Conservation (phyloP, 2,113 vertebrate species). For the Hystrix cristata region DNA sequence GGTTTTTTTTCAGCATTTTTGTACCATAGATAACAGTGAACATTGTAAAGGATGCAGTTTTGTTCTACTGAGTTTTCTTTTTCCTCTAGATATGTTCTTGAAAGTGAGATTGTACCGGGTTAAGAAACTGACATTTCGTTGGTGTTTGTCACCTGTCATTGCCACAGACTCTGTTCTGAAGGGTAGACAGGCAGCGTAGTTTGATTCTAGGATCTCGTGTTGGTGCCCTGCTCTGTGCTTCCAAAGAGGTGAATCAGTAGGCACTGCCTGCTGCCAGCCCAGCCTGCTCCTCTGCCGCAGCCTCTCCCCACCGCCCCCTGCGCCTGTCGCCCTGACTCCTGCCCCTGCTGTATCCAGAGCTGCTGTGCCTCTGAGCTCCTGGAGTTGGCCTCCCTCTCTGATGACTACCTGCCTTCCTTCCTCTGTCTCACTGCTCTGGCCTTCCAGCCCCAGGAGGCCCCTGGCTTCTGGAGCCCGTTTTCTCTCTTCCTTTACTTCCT, state of each 20-base stretch:
- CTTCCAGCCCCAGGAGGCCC: no score
- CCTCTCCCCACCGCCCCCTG: no score
- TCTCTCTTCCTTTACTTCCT: background rate
- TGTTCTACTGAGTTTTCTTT: background rate
- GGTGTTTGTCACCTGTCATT: background rate
- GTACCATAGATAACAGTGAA: background rate
- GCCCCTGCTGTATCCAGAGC: background rate
- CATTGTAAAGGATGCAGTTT: background rate
- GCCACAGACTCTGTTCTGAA: background rate
- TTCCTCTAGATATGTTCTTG: background rate
- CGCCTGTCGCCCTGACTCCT: rapidly evolving
- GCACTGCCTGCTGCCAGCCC: no score
- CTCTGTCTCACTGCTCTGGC: background rate
- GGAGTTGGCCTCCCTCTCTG: background rate
- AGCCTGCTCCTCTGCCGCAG: background rate
- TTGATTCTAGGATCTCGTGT: background rate
- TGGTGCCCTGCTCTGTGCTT: background rate
- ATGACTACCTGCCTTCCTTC: background rate
- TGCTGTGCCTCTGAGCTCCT: no score
- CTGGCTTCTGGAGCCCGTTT: background rate
- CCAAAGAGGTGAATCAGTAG: rapidly evolving
- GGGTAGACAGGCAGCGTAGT: no score
- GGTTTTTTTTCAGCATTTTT: no score
- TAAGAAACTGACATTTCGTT: background rate
- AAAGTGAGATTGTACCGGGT: background rate